Evolutionary conservation across 2,113 vertebrate species (phyloP), one percentile per base, ranked within the genome.

Genomic region (Odocoileus virginianus): DNA sequence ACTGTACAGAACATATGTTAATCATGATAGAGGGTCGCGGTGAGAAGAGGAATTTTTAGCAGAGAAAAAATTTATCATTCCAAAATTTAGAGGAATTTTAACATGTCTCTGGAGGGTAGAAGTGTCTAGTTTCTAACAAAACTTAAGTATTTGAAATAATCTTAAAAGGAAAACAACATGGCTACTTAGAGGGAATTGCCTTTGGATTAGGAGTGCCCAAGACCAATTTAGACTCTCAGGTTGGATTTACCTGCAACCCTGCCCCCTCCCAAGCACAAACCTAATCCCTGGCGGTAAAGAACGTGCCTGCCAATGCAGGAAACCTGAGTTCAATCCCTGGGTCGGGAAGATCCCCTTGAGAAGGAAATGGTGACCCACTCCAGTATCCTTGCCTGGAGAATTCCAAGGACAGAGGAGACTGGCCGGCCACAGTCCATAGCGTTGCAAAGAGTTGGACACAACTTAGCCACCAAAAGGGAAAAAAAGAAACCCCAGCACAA

Each of bases 61-160:
- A 86, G 36, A 33, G 45, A 91, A 85, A 83, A 45, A 96, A 57
- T 25, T 74, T 89, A 57, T 52, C 57, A 71, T 71, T 88, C 90
- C 67, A 74, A 40, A 74, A 74, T 40, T 74, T 6, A 74, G 67
- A 74, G 67, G 67, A 74, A 74, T 74, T 92, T 91, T 40, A 89
- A 58, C 50, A 9, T 13, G 5, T 90, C 71, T 50, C 55, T 79
- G 74, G 30, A 78, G 47, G 91, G 19, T 52, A 61, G 40, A 81
- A 87, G 40, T 58, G 7, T 58, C 95, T 97, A 47, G 25, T 84
- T 60, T 85, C 60, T 81, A 84, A 85, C 91, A 92, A 95, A 89
- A 87, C 23, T 6, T 87, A 76, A 64, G 58, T n/a, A 47, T 5
- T 4, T 36, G 55, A 58, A 87, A 43, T 61, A 40, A 74, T 83